Conservation (phyloP, 92 coral and sea anemone genomes). For the Metridium senile region DNA sequence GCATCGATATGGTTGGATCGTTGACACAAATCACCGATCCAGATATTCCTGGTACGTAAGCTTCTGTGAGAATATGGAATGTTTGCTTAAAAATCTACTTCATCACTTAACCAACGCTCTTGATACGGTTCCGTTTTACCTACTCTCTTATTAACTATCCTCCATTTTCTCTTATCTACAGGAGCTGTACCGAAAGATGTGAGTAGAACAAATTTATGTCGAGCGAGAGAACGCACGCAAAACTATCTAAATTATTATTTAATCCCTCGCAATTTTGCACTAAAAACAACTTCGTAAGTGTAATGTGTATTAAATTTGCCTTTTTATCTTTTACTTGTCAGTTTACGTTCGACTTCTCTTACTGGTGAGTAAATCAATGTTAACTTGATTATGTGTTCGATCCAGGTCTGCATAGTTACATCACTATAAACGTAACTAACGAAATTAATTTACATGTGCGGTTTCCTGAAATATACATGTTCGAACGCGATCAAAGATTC, state of each 20-base stretch:
- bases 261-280: background rate
- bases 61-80: constrained; percentile 73
- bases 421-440: constrained; percentile 19
- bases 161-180: constrained; percentile 18
- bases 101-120: constrained; percentile 6
- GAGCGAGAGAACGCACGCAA: background rate
- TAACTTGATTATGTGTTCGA: constrained; percentile 9
- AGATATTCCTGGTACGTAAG: constrained; percentile 70
- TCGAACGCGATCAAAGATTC: background rate
- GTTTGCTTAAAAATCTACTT: constrained; percentile 46
- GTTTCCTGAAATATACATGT: constrained; percentile 19
- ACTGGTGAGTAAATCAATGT: constrained; percentile 93
- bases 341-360: constrained; percentile 97
- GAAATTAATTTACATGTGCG: constrained; percentile 18
- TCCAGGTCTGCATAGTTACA: constrained; percentile 5
- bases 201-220: constrained; percentile 19
- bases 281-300: background rate
- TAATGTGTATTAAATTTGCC: background rate
- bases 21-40: constrained; percentile 92
- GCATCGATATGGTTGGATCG: constrained; percentile 90
- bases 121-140: background rate
- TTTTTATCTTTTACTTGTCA: constrained; percentile 37
- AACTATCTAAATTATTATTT: too few species aligned
- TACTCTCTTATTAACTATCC: background rate
- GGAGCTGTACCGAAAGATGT: constrained; percentile 97